Base-by-base conservation (phyloP, 2,888 invertebrate genomes). In the Microctonus hyperodae region DNA sequence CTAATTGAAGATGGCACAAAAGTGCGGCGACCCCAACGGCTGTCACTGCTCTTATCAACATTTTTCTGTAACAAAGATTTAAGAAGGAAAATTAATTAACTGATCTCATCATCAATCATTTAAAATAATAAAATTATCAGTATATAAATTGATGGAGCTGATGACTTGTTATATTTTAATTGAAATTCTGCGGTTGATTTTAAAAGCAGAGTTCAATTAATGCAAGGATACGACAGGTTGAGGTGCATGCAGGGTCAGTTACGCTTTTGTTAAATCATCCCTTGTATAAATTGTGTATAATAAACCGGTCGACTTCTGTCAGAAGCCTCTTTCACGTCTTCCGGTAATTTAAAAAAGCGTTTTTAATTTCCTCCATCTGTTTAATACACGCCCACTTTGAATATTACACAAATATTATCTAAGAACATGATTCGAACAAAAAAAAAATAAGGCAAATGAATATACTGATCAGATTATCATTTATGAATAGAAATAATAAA, bases 21-120 rank as follows among this genome's bases (percentile, higher is more conserved):
- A 89, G 85, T 81, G 86, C 86, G 88, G 88, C 90, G 89, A 88
- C 90, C 89, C 86, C 84, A 60, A 88, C 84, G 88, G 90, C 85
- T 90, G 90, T 88, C 89, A 87, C 85, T 87, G 89, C 87, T 88
- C 90, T 88, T 88, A 90, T 90, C 88, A 90, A 87, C 91, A 91
- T 91, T 85, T 86, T 88, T 87, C 91, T 91, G 89, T 35, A 74
- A 86, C 88, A 85, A 85, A 87, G 83, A 82, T 67, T 60, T 66
- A 20, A 22, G 28, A 28, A 28, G 3, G 5, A 35, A 16, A 40
- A 37, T 35, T 44, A 4, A n/a, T n/a, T 44, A 50, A 48, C 48
- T 3, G 6, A 50, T 23, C 48, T 3, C 6, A 50, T 23, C n/a
- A n/a, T n/a, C n/a, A n/a, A n/a, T n/a, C n/a, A n/a, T n/a, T n/a